Evolutionary conservation across 1,140 invertebrate species (phyloP).

Genomic region (Tetramorium simillimum): DNA sequence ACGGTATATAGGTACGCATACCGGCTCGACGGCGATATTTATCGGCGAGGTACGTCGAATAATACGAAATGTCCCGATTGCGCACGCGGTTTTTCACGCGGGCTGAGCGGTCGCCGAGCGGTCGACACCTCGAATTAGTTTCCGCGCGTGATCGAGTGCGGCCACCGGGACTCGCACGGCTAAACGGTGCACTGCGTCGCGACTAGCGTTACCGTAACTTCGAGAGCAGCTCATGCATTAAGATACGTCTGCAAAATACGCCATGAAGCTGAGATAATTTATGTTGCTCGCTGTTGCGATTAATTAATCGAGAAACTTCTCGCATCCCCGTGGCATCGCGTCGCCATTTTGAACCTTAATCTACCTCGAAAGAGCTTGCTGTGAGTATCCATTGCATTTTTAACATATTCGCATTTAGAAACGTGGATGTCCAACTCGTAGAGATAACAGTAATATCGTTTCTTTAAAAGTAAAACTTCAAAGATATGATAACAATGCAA

Average conservation of each 20-base stretch:
- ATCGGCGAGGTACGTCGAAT: constrained; percentile 65
- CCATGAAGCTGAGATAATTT: constrained; percentile 39
- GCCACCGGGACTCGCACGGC: constrained; percentile 56
- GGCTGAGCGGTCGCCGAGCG: constrained; percentile 17
- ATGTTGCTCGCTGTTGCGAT: constrained; percentile 52
- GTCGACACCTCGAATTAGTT: constrained; percentile 73
- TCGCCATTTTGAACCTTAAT: constrained; percentile 37
- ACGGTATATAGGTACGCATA: constrained; percentile 44
- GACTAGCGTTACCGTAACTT: constrained; percentile 15
- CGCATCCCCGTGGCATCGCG: constrained; percentile 16
- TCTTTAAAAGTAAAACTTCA: not conserved
- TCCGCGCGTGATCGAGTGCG: constrained; percentile 38
- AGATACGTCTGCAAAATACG: constrained; percentile 39
- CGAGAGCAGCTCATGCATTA: constrained; percentile 20
- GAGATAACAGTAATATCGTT: not conserved
- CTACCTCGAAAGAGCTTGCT: not conserved
- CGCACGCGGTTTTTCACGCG: constrained; percentile 63
- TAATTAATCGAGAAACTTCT: constrained; percentile 55
- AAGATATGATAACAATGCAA: not conserved
- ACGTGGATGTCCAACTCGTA: too few species aligned
- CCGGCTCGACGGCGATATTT: constrained; percentile 63
- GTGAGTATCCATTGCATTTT: not conserved
- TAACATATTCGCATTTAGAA: not conserved
- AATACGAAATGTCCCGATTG: constrained; percentile 63
- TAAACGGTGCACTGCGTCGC: constrained; percentile 22